Evolutionary conservation across 2,888 invertebrate species (phyloP).

Genomic region (Yponomeuta malinellus): DNA sequence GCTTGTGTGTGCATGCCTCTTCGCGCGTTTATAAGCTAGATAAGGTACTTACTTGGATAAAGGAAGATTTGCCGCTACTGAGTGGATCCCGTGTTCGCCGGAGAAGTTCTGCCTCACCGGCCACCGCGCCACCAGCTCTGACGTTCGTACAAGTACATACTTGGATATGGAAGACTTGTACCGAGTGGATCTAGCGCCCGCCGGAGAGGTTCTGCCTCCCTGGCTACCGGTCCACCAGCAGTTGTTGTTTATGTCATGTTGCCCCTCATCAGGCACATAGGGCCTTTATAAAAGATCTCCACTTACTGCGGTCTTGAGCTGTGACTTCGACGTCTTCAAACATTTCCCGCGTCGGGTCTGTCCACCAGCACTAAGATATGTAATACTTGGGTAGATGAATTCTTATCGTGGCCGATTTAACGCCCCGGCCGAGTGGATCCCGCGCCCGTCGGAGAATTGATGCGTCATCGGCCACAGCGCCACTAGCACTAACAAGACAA

Average conservation of each 20-base stretch:
- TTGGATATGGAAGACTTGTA: constrained; percentile 25
- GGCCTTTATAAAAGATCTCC: too few relatives aligned
- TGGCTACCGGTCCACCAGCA: too few relatives aligned
- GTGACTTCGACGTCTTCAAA: too few relatives aligned
- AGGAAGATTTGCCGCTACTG: constrained; percentile 59
- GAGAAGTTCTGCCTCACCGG: constrained; percentile 97
- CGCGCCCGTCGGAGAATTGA: constrained; percentile 98
- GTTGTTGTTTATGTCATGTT: too few relatives aligned
- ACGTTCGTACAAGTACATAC: too few relatives aligned
- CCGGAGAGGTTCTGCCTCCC: constrained; percentile 89
- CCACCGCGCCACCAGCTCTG: constrained; percentile 87
- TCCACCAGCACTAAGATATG: constrained; percentile 84
- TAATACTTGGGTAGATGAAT: too few relatives aligned
- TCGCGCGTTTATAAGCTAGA: too few relatives aligned
- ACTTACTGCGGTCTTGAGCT: too few relatives aligned
- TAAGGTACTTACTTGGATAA: too few relatives aligned
- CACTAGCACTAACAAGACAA: constrained; percentile 85
- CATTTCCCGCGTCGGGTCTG: too few relatives aligned
- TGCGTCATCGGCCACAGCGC: constrained; percentile 96
- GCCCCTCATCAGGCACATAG: constrained; percentile 88
- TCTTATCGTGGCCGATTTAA: too few relatives aligned
- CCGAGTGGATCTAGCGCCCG: constrained; percentile 99
- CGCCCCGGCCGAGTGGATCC: constrained; percentile 93
- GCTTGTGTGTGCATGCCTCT: too few relatives aligned
- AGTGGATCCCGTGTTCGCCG: constrained; percentile 99